Conservation (phyloP, 2,113 vertebrate species). For the Picathartes gymnocephalus region DNA sequence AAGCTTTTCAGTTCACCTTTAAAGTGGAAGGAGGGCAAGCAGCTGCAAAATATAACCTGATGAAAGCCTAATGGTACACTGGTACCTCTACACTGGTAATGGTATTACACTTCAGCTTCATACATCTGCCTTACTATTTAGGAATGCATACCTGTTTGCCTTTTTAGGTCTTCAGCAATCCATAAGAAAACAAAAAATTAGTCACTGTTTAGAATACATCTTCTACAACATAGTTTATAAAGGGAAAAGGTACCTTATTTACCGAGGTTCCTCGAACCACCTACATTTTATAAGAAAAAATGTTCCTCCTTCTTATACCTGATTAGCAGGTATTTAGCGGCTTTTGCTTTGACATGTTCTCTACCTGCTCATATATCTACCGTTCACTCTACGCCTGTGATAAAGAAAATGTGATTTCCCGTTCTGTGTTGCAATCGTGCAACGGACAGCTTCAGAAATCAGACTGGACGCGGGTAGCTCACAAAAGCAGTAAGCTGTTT, state of each 20-base stretch:
- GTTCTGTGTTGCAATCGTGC: not conserved
- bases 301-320: not conserved
- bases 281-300: not conserved
- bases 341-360: not conserved
- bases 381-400: not conserved
- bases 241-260: not conserved
- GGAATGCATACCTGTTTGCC: not conserved
- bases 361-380: not conserved
- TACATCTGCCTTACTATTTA: accelerated
- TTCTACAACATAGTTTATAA: not conserved
- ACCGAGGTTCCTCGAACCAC: not conserved
- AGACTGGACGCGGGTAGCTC: not conserved
- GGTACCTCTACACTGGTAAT: too few species aligned
- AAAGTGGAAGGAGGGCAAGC: not conserved
- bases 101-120: not conserved
- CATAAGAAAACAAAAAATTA: not conserved
- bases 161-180: not conserved
- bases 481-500: not conserved
- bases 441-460: not conserved
- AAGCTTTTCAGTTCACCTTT: not conserved
- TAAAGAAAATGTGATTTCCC: not conserved
- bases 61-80: accelerated
- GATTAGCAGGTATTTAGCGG: too few species aligned
- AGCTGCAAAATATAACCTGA: not conserved
- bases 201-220: not conserved